These are phyloP conservation scores for Erpornis zantholeuca DNA, from an alignment of 2,113 vertebrate species.

Conservation along the genomic window DNA sequence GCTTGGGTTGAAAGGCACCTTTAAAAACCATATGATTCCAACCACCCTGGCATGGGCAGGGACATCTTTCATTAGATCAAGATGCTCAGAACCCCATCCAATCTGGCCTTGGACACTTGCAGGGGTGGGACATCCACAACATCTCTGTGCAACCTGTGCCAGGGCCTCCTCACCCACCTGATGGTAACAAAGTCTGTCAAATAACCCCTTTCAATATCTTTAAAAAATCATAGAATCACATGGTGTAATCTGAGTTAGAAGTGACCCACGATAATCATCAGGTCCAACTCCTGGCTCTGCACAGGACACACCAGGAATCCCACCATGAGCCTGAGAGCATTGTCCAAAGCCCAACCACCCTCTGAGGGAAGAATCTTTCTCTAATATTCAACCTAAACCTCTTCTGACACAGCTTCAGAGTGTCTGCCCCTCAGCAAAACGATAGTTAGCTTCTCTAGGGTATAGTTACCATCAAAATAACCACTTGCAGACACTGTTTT, in stretches of 20 bases:
- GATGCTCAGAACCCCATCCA: not conserved
- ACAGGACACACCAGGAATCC: not conserved
- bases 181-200: not conserved
- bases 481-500: not conserved
- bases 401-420: not conserved
- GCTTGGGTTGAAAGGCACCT: not conserved
- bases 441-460: not conserved
- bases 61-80: not conserved
- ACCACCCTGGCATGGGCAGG: not conserved
- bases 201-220: not conserved
- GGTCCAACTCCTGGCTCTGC: rapidly evolving
- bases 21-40: not conserved
- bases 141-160: not conserved
- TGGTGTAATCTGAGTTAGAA: not conserved
- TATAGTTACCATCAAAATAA: not conserved
- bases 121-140: not conserved
- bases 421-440: not conserved
- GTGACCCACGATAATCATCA: not conserved
- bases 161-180: not conserved
- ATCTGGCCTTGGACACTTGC: not conserved
- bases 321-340: too few relatives aligned
- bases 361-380: not conserved
- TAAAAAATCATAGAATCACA: not conserved
- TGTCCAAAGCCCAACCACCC: not conserved
- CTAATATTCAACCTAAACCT: not conserved